Evolutionary conservation across 2,797 vertebrate species (phyloP).

Genomic region (Varecia variegata): DNA sequence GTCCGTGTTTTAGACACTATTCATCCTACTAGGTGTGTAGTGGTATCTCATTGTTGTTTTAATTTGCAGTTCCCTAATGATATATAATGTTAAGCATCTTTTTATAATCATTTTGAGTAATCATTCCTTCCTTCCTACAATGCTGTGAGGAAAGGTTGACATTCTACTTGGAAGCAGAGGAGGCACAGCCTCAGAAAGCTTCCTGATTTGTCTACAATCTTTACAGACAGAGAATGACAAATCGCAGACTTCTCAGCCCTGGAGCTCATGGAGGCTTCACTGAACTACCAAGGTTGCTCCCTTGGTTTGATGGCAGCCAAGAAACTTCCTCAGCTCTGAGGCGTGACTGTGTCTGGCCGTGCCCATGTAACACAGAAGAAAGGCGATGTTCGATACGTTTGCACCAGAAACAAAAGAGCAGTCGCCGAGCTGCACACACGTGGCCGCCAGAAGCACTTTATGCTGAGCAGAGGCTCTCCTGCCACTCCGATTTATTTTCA

Average conservation of each 20-base stretch:
- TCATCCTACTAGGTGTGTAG: not conserved
- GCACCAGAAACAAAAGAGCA: not conserved
- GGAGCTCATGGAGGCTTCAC: not conserved
- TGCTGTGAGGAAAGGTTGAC: not conserved
- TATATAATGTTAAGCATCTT: not conserved
- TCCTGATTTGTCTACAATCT: not conserved
- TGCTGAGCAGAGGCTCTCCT: not conserved
- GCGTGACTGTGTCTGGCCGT: not conserved
- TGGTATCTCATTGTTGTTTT: not conserved
- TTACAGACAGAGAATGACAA: not conserved
- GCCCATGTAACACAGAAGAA: not conserved
- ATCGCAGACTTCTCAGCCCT: not conserved
- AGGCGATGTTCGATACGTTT: not conserved
- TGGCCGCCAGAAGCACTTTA: not conserved
- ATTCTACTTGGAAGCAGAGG: not conserved
- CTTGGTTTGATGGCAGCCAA: not conserved
- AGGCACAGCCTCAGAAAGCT: not conserved
- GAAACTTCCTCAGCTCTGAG: not conserved
- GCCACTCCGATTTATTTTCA: not conserved
- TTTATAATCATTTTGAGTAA: slow-evolving; percentile 1
- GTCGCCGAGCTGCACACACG: not conserved
- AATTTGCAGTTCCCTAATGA: not conserved
- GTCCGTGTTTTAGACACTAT: not conserved
- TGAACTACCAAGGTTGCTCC: not conserved
- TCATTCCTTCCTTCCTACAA: not conserved